Evolutionary conservation across 1,140 invertebrate genomes (phyloP), one percentile per base, ranked within the genome.

Genomic region (Brachionus calyciflorus): DNA sequence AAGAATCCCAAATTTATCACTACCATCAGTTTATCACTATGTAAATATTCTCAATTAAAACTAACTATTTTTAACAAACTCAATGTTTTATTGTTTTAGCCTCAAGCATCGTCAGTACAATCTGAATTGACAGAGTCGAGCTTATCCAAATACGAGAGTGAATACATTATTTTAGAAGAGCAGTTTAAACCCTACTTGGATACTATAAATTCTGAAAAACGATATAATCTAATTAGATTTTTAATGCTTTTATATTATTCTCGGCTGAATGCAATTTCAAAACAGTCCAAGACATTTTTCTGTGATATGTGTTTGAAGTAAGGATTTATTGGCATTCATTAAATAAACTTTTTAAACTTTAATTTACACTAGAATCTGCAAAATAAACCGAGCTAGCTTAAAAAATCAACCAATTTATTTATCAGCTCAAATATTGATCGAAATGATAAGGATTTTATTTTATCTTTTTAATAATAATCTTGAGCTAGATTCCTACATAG

Each of bases 351-450:
- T n/a, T n/a, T n/a, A n/a, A n/a, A n/a, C n/a, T n/a, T n/a, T n/a
- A n/a, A n/a, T n/a, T n/a, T n/a, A n/a, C n/a, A n/a, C n/a, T n/a
- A 73, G 69, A 73, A 73, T 73, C 10, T 73, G 69, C 24, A 73
- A 73, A 55, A 73, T 73, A 49, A 73, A 73, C n/a, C 28, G 69
- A n/a, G 46, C 46, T 9, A 28, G 21, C n/a, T 41, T 37, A 21
- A 73, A 51, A 73, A 51, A 37, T 51, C 69, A 73, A 41, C 69
- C 69, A 2, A 49, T 73, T 14, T 73, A 73, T 55, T 33, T 73
- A 9, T 40, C 7, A 12, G 49, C 69, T 26, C n/a, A 73, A 73
- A 55, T 73, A 21, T 73, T 73, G 21, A 73, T 33, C 19, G 69
- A 73, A 73, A 51, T 73, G 69, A 33, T 73, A 7, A 17, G 46